Evolutionary conservation across 1,140 invertebrate species (phyloP).

Genomic region (Bemisia tabaci): DNA sequence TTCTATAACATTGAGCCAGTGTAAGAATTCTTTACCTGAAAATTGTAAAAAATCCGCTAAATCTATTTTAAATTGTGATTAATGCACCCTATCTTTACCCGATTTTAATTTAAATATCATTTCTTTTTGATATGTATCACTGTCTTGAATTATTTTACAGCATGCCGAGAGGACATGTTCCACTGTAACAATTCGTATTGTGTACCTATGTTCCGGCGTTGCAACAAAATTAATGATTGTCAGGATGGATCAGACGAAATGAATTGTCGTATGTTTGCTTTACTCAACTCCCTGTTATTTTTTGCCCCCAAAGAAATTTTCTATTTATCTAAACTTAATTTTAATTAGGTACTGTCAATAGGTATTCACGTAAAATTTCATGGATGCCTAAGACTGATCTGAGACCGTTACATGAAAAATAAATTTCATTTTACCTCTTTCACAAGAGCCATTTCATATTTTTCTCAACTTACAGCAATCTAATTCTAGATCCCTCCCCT

Average conservation of each 20-base stretch:
- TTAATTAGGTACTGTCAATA: slow-evolving; percentile 23
- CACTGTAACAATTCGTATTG: slow-evolving; percentile 14
- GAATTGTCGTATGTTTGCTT: slow-evolving; percentile 14
- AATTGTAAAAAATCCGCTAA: too few relatives aligned
- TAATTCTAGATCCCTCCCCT: too few relatives aligned
- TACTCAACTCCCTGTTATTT: neutral
- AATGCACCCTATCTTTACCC: too few relatives aligned
- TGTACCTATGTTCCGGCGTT: slow-evolving; percentile 14
- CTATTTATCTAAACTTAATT: neutral
- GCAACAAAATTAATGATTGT: slow-evolving; percentile 28
- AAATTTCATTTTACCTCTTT: slow-evolving; percentile 7
- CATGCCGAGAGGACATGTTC: slow-evolving; percentile 14
- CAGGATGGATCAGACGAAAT: slow-evolving; percentile 25
- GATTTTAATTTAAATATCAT: neutral
- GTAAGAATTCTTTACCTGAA: too few relatives aligned
- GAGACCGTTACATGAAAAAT: neutral
- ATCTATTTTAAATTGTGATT: too few relatives aligned
- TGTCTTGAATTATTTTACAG: slow-evolving; percentile 7
- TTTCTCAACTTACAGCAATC: too few relatives aligned
- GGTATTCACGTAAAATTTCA: neutral
- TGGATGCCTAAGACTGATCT: neutral
- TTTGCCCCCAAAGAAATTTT: neutral
- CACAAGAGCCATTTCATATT: neutral
- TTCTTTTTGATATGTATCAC: slow-evolving; percentile 5
- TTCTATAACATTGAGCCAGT: too few relatives aligned